Percentiles rank a stretch among this genome's conserved stretches.
Conservation (phyloP, 2,888 invertebrate genomes). For the Drosophila incognita region DNA sequence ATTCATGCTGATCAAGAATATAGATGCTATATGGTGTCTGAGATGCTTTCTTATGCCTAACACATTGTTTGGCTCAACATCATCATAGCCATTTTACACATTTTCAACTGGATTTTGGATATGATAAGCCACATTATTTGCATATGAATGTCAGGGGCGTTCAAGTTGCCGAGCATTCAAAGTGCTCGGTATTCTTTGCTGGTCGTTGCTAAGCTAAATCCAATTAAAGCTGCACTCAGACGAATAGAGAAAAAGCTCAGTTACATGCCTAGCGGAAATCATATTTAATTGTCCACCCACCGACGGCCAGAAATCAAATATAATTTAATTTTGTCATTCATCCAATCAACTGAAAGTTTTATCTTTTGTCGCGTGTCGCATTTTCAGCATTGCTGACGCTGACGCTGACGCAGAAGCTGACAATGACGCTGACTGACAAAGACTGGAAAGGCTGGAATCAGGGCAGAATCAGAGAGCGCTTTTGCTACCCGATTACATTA, state of each 20-base stretch:
- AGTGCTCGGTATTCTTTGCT: constrained; percentile 1
- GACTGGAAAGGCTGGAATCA: background rate
- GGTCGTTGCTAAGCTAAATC: constrained; percentile 28
- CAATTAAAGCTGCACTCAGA: constrained; percentile 44
- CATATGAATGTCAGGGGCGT: constrained; percentile 61
- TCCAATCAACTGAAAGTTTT: constrained; percentile 71
- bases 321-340: constrained; percentile 79
- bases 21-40: background rate
- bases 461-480: constrained; percentile 23
- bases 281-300: constrained; percentile 81
- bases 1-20: background rate
- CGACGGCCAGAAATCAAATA: constrained; percentile 74
- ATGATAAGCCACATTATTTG: constrained; percentile 11
- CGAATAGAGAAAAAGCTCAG: constrained; percentile 28
- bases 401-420: constrained; percentile 2
- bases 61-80: background rate
- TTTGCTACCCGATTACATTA: constrained; percentile 47
- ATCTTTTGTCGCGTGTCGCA: constrained; percentile 53
- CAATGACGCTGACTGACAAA: background rate
- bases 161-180: constrained; percentile 17
- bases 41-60: background rate
- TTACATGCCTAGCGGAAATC: constrained; percentile 69
- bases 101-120: background rate
- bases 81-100: background rate
- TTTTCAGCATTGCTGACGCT: constrained; percentile 21